phyloP scores from a whole-genome alignment of 2,888 invertebrate species.

The Pseudanteris insignis region DNA sequence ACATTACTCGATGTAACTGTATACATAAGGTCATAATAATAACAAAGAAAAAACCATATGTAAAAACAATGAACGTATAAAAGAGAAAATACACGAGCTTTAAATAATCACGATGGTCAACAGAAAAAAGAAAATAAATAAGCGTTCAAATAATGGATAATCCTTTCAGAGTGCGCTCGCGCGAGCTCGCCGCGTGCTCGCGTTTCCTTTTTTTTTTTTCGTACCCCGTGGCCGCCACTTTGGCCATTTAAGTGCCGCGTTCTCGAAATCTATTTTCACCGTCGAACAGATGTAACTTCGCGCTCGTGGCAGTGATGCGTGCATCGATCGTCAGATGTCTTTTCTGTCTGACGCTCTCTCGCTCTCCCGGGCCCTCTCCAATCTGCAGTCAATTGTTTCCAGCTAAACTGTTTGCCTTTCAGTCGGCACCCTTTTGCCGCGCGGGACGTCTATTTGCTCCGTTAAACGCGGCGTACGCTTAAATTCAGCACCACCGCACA shows the following conservation, averaged over 20 bases:
- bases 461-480: slow-evolving; percentile 56
- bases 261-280: slow-evolving; percentile 61
- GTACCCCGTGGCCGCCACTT: slow-evolving; percentile 20
- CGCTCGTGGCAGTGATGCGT: slow-evolving; percentile 57
- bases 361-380: slow-evolving; percentile 59
- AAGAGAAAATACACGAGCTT: too few species aligned
- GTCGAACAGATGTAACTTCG: slow-evolving; percentile 63
- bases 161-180: slow-evolving; percentile 2
- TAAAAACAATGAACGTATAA: too few species aligned
- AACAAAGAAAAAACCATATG: too few species aligned
- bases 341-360: slow-evolving; percentile 47
- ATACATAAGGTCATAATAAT: too few species aligned
- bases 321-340: slow-evolving; percentile 62
- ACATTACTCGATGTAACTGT: too few species aligned
- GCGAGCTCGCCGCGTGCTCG: slow-evolving; percentile 10
- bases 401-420: slow-evolving; percentile 67
- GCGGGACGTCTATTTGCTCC: slow-evolving; percentile 61
- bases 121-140: too few species aligned
- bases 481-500: too few species aligned
- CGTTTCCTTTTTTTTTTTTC: too few species aligned
- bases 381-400: slow-evolving; percentile 68
- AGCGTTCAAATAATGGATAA: too few species aligned
- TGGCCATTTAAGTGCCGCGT: slow-evolving; percentile 40
- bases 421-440: slow-evolving; percentile 64
- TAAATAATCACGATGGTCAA: too few species aligned